A percentile compares a stretch with the other conserved stretches of the same genome.
These are phyloP conservation scores for Chlorodrepanis virens DNA, from an alignment of 2,113 vertebrate species.

Conservation along the genomic window DNA sequence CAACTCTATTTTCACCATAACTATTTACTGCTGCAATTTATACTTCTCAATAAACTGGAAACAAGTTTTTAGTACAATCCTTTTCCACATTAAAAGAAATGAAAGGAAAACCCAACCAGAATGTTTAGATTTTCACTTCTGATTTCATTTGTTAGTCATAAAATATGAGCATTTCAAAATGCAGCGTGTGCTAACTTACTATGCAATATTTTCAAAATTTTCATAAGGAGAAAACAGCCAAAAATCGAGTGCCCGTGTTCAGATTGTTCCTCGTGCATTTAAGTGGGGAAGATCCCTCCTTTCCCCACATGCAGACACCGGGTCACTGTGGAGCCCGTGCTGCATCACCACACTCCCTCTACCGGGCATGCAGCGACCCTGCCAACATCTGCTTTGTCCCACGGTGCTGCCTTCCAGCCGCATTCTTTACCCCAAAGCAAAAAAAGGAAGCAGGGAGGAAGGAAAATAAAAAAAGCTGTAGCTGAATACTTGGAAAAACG, in stretches of 20 bases:
- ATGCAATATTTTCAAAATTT: background rate
- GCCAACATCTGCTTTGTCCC: background rate
- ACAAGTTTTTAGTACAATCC: background rate
- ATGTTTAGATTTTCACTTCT: background rate
- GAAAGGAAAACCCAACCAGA: background rate
- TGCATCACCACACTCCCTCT: background rate
- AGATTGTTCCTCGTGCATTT: background rate
- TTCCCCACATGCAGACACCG: background rate
- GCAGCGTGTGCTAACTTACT: background rate
- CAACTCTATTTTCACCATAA: background rate
- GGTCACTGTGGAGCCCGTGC: background rate
- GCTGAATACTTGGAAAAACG: background rate
- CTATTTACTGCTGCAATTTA: background rate
- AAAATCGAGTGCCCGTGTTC: background rate
- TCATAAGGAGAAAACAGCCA: background rate
- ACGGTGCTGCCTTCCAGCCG: fast-evolving
- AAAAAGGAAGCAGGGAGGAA: background rate
- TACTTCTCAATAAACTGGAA: background rate
- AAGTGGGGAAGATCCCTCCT: background rate
- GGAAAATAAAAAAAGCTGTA: background rate
- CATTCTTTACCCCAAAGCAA: background rate
- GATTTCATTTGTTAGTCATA: background rate
- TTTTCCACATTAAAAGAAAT: background rate
- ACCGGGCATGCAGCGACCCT: background rate
- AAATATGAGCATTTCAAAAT: background rate